Conservation (phyloP, 1,140 invertebrate genomes). For the Kradibia gibbosae region DNA sequence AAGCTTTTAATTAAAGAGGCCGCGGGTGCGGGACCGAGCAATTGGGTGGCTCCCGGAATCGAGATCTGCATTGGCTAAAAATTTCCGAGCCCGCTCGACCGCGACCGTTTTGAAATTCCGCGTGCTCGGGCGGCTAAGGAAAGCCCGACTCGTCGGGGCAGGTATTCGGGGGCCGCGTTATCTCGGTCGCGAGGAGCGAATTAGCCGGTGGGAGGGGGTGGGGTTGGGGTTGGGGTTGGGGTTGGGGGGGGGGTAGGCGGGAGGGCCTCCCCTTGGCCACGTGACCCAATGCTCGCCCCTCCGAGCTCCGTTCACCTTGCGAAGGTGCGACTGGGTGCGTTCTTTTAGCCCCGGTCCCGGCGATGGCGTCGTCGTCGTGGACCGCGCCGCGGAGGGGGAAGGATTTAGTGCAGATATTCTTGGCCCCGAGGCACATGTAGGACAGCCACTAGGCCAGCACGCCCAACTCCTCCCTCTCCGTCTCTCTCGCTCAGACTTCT, state of each 20-base stretch:
- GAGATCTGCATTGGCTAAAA: no score
- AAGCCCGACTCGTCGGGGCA: background rate
- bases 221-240: no score
- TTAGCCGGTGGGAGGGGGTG: background rate
- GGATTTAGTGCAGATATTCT: conserved; percentile 59
- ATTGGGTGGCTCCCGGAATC: no score
- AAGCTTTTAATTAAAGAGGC: no score
- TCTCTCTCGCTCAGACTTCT: conserved; percentile 18
- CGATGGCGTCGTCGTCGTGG: conserved; percentile 30
- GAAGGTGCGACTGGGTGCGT: conserved; percentile 24
- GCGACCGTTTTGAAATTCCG: no score
- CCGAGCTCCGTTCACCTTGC: conserved; percentile 50
- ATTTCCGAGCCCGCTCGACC: no score
- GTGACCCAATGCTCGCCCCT: conserved; percentile 34
- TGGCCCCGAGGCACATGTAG: conserved; percentile 59
- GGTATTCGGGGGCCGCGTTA: background rate
- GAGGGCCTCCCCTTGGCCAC: background rate
- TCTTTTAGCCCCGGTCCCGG: background rate
- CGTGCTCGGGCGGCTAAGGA: no score
- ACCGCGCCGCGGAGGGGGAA: conserved; percentile 44
- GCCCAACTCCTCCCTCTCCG: conserved; percentile 46
- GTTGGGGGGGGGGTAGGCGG: background rate
- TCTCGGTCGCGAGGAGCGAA: background rate
- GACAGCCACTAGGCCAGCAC: conserved; percentile 54
- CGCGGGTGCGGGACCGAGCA: no score